Evolutionary conservation across 2,888 invertebrate genomes (phyloP).

Genomic region (Omphaloscelis lunosa): DNA sequence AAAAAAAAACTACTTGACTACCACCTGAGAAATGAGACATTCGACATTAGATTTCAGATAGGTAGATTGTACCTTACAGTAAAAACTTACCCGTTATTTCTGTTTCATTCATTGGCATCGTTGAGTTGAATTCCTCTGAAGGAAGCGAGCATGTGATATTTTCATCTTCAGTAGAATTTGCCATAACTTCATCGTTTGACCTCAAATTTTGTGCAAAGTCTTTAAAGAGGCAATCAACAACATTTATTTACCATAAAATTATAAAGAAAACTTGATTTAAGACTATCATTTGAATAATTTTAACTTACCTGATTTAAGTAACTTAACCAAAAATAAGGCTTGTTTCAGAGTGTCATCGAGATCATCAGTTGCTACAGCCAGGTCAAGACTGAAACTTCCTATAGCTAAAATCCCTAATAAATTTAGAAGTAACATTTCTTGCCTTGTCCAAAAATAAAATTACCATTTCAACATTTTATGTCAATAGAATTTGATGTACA

Average conservation of each 20-base stretch:
- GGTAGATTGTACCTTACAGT: no score
- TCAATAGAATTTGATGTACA: background rate
- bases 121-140: slow-evolving; percentile 26
- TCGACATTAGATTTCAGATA: background rate
- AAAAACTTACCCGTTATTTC: slow-evolving; percentile 25
- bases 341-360: slow-evolving; percentile 71
- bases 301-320: slow-evolving; percentile 74
- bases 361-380: slow-evolving; percentile 23
- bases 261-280: no score
- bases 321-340: slow-evolving; percentile 74
- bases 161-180: slow-evolving; percentile 35
- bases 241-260: background rate
- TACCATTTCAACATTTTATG: slow-evolving; percentile 37
- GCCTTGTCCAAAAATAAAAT: slow-evolving; percentile 19
- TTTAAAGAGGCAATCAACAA: slow-evolving; percentile 40
- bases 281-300: background rate
- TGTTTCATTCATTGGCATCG: slow-evolving; percentile 29
- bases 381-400: background rate
- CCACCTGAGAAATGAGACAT: background rate
- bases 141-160: slow-evolving; percentile 62
- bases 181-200: background rate
- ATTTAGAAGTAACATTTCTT: slow-evolving; percentile 29
- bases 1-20: background rate
- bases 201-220: slow-evolving; percentile 65
- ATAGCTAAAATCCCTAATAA: slow-evolving; percentile 35